Percentiles rank a stretch among this genome's conserved stretches.
Conservation (phyloP, 1,140 invertebrate genomes). For the Drosophila insularis region DNA sequence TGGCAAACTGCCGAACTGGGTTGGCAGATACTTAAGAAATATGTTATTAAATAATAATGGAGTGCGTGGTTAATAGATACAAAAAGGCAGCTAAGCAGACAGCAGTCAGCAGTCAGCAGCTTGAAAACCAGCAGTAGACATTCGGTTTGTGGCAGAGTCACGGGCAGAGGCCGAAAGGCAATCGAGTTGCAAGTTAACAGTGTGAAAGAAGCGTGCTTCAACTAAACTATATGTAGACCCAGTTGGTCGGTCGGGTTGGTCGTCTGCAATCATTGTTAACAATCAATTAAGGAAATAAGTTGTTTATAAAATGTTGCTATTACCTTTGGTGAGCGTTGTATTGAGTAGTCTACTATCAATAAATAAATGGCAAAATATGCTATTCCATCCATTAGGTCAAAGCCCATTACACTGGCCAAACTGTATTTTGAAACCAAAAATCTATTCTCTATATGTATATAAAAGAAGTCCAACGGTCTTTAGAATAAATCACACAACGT, state of each 20-base stretch:
- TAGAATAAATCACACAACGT: too few relatives aligned
- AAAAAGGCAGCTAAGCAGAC: slow-evolving; percentile 49
- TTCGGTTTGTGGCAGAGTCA: not conserved
- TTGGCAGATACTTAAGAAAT: slow-evolving; percentile 81
- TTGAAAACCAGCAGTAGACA: not conserved
- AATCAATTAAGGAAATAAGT: slow-evolving; percentile 82
- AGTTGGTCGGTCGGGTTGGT: slow-evolving; percentile 36
- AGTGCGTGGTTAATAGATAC: slow-evolving; percentile 80
- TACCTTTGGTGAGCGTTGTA: slow-evolving; percentile 50
- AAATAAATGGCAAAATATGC: slow-evolving; percentile 63
- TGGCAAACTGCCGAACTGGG: slow-evolving; percentile 58
- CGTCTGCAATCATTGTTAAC: slow-evolving; percentile 77
- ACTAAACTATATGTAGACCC: slow-evolving; percentile 32
- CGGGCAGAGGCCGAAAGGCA: not conserved
- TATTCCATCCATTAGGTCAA: slow-evolving; percentile 38
- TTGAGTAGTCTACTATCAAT: slow-evolving; percentile 42
- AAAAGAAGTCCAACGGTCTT: too few relatives aligned
- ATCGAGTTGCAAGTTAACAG: slow-evolving; percentile 37
- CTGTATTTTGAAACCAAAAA: too few relatives aligned
- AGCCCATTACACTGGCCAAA: slow-evolving; percentile 52
- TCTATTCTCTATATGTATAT: too few relatives aligned
- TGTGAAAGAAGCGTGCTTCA: slow-evolving; percentile 68
- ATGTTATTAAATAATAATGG: slow-evolving; percentile 82
- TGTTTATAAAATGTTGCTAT: slow-evolving; percentile 82
- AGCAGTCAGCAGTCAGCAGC: slow-evolving; percentile 28